Percentiles rank a stretch among this genome's conserved stretches.
phyloP scores from a whole-genome alignment of 2,113 vertebrate genomes.

The Leucosticte australis region DNA sequence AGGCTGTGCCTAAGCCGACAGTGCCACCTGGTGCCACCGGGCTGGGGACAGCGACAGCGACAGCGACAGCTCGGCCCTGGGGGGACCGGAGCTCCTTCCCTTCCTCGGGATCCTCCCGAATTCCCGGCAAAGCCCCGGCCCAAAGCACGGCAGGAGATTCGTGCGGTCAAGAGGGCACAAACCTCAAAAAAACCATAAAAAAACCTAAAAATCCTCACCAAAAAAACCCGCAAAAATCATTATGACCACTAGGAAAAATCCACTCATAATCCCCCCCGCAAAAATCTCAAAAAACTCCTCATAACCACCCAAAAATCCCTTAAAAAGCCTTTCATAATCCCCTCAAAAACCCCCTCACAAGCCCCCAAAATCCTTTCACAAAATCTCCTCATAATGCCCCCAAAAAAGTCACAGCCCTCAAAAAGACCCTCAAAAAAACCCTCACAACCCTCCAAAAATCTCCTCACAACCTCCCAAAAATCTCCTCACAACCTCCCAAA shows the following conservation, averaged over 20 bases:
- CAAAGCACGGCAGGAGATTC: not conserved
- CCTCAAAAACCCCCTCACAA: accelerated
- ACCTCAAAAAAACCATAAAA: too few relatives aligned
- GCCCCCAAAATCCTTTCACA: not conserved
- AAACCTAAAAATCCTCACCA: too few relatives aligned
- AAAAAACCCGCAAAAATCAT: not conserved
- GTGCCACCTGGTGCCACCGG: slow-evolving; percentile 53
- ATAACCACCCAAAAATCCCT: not conserved
- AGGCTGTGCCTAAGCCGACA: not conserved
- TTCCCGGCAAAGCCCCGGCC: not conserved
- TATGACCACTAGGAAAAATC: not conserved
- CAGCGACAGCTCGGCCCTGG: too few relatives aligned
- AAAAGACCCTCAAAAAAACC: not conserved
- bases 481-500: not conserved
- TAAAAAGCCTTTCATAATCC: not conserved
- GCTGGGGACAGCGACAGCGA: not conserved
- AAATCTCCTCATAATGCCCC: too few relatives aligned
- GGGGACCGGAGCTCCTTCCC: not conserved
- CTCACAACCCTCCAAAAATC: not conserved
- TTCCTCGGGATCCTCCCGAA: not conserved
- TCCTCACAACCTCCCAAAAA: too few relatives aligned
- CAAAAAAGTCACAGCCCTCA: too few relatives aligned
- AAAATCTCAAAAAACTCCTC: too few relatives aligned
- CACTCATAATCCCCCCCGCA: too few relatives aligned
- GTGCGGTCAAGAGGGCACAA: not conserved